Percentiles rank a stretch among this genome's conserved stretches.
These are phyloP conservation scores for Trissoscelio sp. DNA, from an alignment of 2,888 invertebrate genomes.

Conservation along the genomic window DNA sequence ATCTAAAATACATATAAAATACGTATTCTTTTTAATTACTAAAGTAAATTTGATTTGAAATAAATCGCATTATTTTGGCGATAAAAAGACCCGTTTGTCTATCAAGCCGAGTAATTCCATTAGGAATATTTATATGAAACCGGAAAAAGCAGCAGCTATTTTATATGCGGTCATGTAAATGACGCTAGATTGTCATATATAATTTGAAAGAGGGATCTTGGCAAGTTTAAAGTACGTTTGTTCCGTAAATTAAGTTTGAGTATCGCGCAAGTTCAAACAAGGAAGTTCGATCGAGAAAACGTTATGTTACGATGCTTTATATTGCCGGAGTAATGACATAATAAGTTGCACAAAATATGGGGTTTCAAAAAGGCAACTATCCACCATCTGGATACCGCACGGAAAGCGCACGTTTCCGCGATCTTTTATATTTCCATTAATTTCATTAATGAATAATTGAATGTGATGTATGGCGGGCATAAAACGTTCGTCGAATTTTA, in stretches of 20 bases:
- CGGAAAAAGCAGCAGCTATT: conserved; percentile 15
- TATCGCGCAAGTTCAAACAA: conserved; percentile 29
- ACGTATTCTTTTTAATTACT: no score
- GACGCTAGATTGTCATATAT: conserved; percentile 24
- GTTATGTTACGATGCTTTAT: conserved; percentile 54
- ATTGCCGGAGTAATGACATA: conserved; percentile 45
- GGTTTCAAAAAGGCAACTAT: conserved; percentile 18
- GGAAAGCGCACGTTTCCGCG: conserved; percentile 11
- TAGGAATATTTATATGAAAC: conserved; percentile 35
- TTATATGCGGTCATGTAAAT: conserved; percentile 32
- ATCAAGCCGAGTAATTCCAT: neutral
- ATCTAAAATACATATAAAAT: no score
- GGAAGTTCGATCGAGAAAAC: conserved; percentile 47
- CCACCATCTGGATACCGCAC: conserved; percentile 14
- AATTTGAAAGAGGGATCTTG: conserved; percentile 20
- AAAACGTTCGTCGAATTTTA: conserved; percentile 24
- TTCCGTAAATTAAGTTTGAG: conserved; percentile 37
- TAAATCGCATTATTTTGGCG: no score
- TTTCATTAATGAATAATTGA: conserved; percentile 3
- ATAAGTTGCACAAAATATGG: conserved; percentile 51
- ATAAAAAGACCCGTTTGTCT: conserved; percentile 4
- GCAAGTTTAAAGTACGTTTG: conserved; percentile 7
- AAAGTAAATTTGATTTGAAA: no score
- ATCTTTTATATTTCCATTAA: conserved; percentile 15
- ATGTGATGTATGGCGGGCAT: neutral